phyloP scores from a whole-genome alignment of 2,797 vertebrate species.

The Sebastes iracundus region DNA sequence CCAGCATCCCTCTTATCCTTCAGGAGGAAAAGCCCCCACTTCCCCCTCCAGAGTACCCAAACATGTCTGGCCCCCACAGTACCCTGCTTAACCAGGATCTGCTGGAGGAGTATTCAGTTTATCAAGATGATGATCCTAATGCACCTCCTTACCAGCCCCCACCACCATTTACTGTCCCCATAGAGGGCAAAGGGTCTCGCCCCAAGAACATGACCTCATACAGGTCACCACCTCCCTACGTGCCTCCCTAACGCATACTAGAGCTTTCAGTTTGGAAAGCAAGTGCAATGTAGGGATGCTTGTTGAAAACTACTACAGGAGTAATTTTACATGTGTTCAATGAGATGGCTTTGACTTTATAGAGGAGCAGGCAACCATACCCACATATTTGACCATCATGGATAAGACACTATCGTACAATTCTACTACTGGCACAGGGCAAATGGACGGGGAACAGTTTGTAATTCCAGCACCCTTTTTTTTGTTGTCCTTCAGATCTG shows the following conservation, averaged over 20 bases:
- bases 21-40: conserved; percentile 98
- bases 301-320: conserved; percentile 67
- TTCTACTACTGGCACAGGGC: conserved; percentile 69
- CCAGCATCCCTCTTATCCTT: conserved; percentile 98
- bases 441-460: conserved; percentile 60
- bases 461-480: conserved; percentile 57
- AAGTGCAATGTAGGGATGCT: conserved; percentile 68
- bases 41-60: conserved; percentile 96
- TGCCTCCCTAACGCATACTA: conserved; percentile 91
- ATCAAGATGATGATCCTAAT: conserved; percentile 95
- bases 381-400: conserved; percentile 71
- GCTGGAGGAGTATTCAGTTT: conserved; percentile 93
- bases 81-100: conserved; percentile 95
- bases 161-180: conserved; percentile 94
- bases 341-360: conserved; percentile 76
- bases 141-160: conserved; percentile 98
- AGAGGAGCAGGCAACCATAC: conserved; percentile 74
- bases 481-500: conserved; percentile 69
- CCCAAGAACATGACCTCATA: conserved; percentile 99
- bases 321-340: conserved; percentile 73
- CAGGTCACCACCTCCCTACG: conserved; percentile 97
- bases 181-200: conserved; percentile 97
- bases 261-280: conserved; percentile 71
- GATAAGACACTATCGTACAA: conserved; percentile 65
- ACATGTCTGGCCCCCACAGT: conserved; percentile 94